These are phyloP conservation scores for Drosophila mojavensis DNA, from an alignment of 1,140 invertebrate genomes.

Conservation along the genomic window DNA sequence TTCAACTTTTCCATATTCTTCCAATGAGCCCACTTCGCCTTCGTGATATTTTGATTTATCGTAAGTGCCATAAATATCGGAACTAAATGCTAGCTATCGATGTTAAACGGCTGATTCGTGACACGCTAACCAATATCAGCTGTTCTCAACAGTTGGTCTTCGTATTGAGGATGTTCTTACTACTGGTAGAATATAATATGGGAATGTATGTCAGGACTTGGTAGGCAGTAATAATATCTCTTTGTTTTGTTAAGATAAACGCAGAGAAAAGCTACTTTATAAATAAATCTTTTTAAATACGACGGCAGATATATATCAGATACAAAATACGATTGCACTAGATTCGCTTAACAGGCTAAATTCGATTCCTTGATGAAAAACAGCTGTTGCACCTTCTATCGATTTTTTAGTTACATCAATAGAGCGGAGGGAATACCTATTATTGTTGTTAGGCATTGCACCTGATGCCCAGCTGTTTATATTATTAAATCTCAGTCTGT, in stretches of 20 bases:
- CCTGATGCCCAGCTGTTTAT: constrained; percentile 23
- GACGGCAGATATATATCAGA: no score
- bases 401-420: neutral
- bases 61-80: constrained; percentile 27
- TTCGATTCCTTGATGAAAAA: neutral
- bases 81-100: constrained; percentile 15
- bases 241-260: no score
- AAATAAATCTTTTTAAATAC: no score
- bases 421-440: neutral
- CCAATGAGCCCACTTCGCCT: constrained; percentile 42
- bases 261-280: no score
- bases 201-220: no score
- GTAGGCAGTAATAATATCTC: no score
- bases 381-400: constrained; percentile 39
- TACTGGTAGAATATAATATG: neutral
- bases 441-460: neutral
- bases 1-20: constrained; percentile 41
- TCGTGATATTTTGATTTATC: constrained; percentile 47
- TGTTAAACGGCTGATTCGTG: constrained; percentile 31
- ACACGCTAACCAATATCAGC: constrained; percentile 33
- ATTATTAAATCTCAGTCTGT: constrained; percentile 34
- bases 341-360: no score
- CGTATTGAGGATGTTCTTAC: neutral
- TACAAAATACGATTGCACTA: no score
- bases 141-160: constrained; percentile 4